Conservation (phyloP, 2,797 vertebrate genomes). For the Pyrrhura leucotis region DNA sequence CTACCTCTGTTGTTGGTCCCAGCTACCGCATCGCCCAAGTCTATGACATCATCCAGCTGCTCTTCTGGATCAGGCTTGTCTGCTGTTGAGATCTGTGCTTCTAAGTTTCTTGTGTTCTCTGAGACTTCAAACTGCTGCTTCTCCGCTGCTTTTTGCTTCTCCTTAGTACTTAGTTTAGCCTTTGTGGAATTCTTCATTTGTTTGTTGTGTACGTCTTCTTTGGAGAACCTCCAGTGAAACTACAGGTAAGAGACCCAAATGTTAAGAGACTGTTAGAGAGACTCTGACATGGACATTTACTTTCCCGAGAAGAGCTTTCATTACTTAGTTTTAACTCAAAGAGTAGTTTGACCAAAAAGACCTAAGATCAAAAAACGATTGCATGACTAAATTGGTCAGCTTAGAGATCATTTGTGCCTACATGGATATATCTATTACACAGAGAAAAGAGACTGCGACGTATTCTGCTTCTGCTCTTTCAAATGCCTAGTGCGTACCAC, state of each 20-base stretch:
- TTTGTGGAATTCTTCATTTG: slow-evolving; percentile 75
- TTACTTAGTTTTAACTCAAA: neutral
- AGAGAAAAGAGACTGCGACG: rapidly evolving
- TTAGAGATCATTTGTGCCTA: neutral
- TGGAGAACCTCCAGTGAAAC: slow-evolving; percentile 84
- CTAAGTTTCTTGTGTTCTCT: slow-evolving; percentile 69
- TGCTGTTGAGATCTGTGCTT: slow-evolving; percentile 53
- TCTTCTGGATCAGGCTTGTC: slow-evolving; percentile 27
- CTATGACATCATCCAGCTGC: slow-evolving; percentile 25
- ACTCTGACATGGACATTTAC: neutral
- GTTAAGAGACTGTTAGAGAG: neutral
- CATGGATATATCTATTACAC: rapidly evolving
- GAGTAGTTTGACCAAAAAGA: neutral
- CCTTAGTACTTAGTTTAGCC: slow-evolving; percentile 59
- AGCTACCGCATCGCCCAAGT: neutral
- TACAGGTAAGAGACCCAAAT: slow-evolving; percentile 31
- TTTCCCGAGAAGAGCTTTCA: neutral
- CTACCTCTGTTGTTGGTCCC: neutral
- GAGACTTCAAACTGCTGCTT: slow-evolving; percentile 60
- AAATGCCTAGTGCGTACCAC: neutral
- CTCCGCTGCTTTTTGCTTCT: slow-evolving; percentile 61
- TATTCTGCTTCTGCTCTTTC: neutral
- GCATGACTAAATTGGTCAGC: neutral
- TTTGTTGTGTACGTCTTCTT: slow-evolving; percentile 72
- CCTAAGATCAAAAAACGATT: neutral